Evolutionary conservation across 2,888 invertebrate genomes (phyloP).

Genomic region (Platerodrilus igneus): DNA sequence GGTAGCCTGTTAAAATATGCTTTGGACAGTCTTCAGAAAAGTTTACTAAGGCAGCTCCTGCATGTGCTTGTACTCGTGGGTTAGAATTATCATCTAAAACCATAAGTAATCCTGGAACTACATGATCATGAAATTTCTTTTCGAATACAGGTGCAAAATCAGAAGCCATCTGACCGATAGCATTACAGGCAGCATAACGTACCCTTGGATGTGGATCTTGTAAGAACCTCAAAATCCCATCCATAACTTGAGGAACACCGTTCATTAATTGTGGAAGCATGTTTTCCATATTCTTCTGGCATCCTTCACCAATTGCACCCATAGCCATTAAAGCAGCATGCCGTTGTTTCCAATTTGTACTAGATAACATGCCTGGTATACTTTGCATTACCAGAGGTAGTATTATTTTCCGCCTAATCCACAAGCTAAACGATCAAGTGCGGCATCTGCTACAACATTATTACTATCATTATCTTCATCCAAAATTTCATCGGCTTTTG

Average conservation of each 20-base stretch:
- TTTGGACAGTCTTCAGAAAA: conserved; percentile 99
- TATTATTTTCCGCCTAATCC: conserved; percentile 86
- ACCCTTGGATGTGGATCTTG: conserved; percentile 78
- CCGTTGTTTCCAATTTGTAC: conserved; percentile 79
- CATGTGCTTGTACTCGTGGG: conserved; percentile 89
- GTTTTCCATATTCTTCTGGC: conserved; percentile 96
- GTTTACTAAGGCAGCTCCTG: conserved; percentile 94
- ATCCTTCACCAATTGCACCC: conserved; percentile 97
- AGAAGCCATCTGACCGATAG: conserved; percentile 97
- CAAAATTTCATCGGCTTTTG: conserved; percentile 76
- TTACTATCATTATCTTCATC: conserved; percentile 95
- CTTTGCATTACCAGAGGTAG: conserved; percentile 77
- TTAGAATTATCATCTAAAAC: conserved; percentile 86
- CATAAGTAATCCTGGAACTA: conserved; percentile 85
- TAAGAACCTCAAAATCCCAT: conserved; percentile 41
- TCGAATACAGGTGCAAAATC: conserved; percentile 97
- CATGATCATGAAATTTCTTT: conserved; percentile 95
- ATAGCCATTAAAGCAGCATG: conserved; percentile 99
- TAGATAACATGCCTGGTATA: conserved; percentile 82
- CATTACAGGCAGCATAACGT: conserved; percentile 96
- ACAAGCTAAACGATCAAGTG: conserved; percentile 94
- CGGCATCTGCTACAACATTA: conserved; percentile 93
- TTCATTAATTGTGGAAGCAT: conserved; percentile 91
- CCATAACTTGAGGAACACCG: conserved; percentile 59
- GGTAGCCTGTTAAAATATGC: conserved; percentile 81